A percentile compares a stretch with the other conserved stretches of the same genome.
Conservation (phyloP, 2,797 vertebrate genomes). For the Melanitta fusca region DNA sequence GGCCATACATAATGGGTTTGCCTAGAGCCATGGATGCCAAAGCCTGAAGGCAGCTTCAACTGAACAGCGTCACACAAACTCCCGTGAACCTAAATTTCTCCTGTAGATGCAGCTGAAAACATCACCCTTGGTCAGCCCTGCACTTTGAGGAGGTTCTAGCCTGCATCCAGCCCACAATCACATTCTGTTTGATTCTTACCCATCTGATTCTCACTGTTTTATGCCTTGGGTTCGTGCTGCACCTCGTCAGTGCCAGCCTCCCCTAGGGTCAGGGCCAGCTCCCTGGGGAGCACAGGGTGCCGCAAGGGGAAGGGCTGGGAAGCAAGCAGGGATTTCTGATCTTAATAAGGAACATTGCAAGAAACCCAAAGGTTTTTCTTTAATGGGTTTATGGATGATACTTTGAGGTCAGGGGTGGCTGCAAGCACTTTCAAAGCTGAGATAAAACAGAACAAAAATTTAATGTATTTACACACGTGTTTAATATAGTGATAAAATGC, state of each 20-base stretch:
- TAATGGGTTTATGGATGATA: not conserved
- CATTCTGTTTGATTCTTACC: rapidly evolving
- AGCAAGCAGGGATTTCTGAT: not conserved
- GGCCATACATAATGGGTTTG: not conserved
- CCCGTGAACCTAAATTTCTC: not conserved
- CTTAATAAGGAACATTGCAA: not conserved
- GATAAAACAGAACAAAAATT: not conserved
- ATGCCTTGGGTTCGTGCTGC: not conserved
- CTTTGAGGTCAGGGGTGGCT: not conserved
- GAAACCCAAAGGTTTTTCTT: not conserved
- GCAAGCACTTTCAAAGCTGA: not conserved
- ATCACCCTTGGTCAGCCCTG: not conserved
- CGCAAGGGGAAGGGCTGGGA: rapidly evolving
- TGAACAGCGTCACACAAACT: rapidly evolving
- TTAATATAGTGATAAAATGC: not conserved
- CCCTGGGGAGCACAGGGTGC: too few species aligned
- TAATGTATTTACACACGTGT: not conserved
- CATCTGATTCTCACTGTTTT: too few species aligned
- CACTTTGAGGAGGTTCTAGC: rapidly evolving
- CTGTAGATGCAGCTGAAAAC: not conserved
- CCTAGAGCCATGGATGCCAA: not conserved
- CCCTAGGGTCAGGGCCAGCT: not conserved
- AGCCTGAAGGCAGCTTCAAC: not conserved
- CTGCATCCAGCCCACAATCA: not conserved
- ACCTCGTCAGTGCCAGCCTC: not conserved